These are phyloP conservation scores for Eupithecia subumbrata DNA, from an alignment of 2,888 invertebrate genomes.

Conservation along the genomic window DNA sequence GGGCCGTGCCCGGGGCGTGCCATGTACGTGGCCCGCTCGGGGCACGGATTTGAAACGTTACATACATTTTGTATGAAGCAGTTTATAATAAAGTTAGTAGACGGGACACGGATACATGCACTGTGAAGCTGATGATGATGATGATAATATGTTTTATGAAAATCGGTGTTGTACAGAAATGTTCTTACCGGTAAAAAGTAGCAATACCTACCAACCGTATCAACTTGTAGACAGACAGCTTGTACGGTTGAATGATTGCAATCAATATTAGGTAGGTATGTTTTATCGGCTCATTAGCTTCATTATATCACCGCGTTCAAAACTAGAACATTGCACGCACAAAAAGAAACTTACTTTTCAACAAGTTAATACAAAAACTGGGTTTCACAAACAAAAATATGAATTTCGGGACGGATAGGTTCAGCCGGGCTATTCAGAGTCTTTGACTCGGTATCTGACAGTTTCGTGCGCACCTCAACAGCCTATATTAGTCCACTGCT, in stretches of 20 bases:
- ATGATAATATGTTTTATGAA: not conserved
- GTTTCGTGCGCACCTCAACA: too few species aligned
- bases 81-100: too few species aligned
- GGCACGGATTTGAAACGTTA: too few species aligned
- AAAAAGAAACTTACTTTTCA: conserved; percentile 8
- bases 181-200: conserved; percentile 5
- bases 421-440: too few species aligned
- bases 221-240: conserved; percentile 36
- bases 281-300: conserved; percentile 28
- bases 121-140: too few species aligned
- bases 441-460: too few species aligned
- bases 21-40: too few species aligned
- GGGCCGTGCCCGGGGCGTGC: too few species aligned
- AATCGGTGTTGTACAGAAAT: not conserved
- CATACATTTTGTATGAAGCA: too few species aligned
- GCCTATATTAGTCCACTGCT: too few species aligned
- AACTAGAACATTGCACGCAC: conserved; percentile 7
- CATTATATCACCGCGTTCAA: conserved; percentile 24
- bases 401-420: not conserved
- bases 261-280: conserved; percentile 19
- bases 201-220: conserved; percentile 25
- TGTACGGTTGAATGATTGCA: conserved; percentile 30
- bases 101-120: too few species aligned
- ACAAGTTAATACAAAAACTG: not conserved
- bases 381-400: not conserved